Evolutionary conservation across 1,140 invertebrate genomes (phyloP).

Genomic region (Hermatobates lingyangjiaoensis): DNA sequence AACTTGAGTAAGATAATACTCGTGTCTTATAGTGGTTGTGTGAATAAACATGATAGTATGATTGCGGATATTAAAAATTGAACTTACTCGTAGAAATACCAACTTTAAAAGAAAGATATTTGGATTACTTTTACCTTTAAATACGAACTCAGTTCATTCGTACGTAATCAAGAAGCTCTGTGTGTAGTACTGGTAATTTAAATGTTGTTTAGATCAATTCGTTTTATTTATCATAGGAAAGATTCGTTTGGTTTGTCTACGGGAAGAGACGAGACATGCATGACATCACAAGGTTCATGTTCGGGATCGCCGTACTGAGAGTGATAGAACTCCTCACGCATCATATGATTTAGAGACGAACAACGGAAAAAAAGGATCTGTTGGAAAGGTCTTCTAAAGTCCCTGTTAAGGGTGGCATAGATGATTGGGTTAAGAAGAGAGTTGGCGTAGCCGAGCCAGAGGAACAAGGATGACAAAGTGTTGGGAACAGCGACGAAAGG

Average conservation of each 20-base stretch:
- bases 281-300: conserved; percentile 9
- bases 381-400: conserved; percentile 82
- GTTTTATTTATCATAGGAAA: conserved; percentile 19
- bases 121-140: no score
- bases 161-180: no score
- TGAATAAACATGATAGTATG: no score
- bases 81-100: no score
- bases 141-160: no score
- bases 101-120: no score
- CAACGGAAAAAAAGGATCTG: conserved; percentile 60
- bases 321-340: conserved; percentile 81
- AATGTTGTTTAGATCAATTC: no score
- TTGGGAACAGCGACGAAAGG: conserved; percentile 53
- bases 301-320: conserved; percentile 68
- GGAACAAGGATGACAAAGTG: conserved; percentile 39
- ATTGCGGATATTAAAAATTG: no score
- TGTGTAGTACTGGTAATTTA: no score
- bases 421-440: conserved; percentile 83
- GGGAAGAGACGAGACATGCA: not conserved
- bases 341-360: conserved; percentile 70
- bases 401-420: conserved; percentile 76
- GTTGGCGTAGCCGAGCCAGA: conserved; percentile 88
- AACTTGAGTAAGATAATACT: no score
- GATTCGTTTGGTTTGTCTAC: conserved; percentile 8
- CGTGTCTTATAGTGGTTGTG: no score